phyloP scores from a whole-genome alignment of 1,140 invertebrate species.

The Maniola jurtina region DNA sequence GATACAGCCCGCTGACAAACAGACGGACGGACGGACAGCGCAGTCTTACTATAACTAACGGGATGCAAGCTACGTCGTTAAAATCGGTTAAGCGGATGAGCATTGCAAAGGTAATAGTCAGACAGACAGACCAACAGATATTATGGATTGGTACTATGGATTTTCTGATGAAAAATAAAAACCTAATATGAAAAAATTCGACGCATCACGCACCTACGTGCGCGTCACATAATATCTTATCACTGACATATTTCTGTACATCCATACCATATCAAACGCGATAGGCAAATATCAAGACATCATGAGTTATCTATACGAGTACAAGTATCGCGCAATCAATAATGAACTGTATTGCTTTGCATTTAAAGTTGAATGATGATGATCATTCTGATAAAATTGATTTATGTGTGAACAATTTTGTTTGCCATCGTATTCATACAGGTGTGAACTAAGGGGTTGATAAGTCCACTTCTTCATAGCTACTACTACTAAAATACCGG shows the following conservation, averaged over 20 bases:
- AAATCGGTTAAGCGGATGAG: no score
- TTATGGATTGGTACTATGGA: no score
- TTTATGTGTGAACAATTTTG: not conserved
- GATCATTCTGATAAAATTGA: not conserved
- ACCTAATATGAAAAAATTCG: not conserved
- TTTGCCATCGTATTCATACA: not conserved
- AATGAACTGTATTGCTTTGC: not conserved
- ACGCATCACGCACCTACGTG: conserved; percentile 1
- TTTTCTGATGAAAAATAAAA: no score
- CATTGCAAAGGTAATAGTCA: no score
- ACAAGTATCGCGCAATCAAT: not conserved
- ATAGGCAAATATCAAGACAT: conserved; percentile 12
- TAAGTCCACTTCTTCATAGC: not conserved
- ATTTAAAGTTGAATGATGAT: not conserved
- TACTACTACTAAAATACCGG: no score
- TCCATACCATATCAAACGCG: conserved; percentile 6
- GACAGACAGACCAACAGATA: no score
- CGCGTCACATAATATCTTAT: conserved; percentile 2
- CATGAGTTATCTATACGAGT: not conserved
- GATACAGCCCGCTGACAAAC: no score
- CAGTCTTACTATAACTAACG: no score
- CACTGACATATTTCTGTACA: conserved; percentile 4
- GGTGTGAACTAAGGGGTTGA: conserved; percentile 2
- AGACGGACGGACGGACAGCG: no score
- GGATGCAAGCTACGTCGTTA: no score